Percentiles rank a stretch among this genome's conserved stretches.
phyloP scores from a whole-genome alignment of 1,140 invertebrate genomes.

The Brachionus sp. region DNA sequence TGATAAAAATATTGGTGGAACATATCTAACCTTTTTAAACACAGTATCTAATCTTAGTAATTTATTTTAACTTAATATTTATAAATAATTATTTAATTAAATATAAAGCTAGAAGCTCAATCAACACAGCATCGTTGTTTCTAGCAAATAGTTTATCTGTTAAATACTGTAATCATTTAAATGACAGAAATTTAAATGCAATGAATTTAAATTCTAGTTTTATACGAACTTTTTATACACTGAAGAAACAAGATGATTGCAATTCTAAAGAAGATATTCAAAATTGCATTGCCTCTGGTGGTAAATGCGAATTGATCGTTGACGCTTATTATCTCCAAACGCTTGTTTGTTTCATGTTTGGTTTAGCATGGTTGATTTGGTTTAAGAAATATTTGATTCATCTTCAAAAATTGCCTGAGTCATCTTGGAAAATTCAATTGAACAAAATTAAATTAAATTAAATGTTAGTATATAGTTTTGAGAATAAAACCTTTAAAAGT shows the following conservation, averaged over 20 bases:
- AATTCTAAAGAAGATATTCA: not conserved
- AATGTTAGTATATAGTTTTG: not conserved
- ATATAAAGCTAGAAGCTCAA: conserved; percentile 1
- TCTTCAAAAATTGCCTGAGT: conserved; percentile 15
- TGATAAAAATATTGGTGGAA: conserved; percentile 81
- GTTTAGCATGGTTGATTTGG: conserved; percentile 19
- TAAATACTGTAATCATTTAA: not conserved
- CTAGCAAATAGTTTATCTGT: conserved; percentile 25
- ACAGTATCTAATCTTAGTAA: conserved; percentile 84
- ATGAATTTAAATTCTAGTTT: not conserved
- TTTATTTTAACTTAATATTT: not conserved
- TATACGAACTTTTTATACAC: not conserved
- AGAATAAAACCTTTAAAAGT: not conserved
- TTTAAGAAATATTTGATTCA: conserved; percentile 15
- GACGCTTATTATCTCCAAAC: conserved; percentile 39
- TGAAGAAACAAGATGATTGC: not conserved
- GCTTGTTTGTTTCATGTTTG: not conserved
- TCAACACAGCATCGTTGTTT: conserved; percentile 15
- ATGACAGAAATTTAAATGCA: not conserved
- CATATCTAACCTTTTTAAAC: conserved; percentile 98
- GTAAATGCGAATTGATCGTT: not conserved
- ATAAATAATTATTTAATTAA: not conserved
- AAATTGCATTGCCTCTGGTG: not conserved
- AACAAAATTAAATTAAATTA: conserved; percentile 40
- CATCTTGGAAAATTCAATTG: conserved; percentile 32